A percentile compares a stretch with the other conserved stretches of the same genome.
These are phyloP conservation scores for Bombus pyrosoma DNA, from an alignment of 1,140 invertebrate species.

Conservation along the genomic window DNA sequence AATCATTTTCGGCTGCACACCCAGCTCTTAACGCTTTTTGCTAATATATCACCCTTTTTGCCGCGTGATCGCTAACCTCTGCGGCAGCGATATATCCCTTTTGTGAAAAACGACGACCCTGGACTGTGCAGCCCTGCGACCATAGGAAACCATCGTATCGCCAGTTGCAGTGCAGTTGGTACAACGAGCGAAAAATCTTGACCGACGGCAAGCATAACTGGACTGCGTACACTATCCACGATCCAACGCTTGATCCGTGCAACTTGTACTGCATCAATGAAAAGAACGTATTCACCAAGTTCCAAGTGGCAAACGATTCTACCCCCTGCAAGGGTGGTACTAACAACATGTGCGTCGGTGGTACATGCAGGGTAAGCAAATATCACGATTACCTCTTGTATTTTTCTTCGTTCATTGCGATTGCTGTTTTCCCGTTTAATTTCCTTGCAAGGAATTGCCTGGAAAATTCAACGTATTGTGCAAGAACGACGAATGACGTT, in stretches of 20 bases:
- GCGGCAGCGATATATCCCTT: neutral
- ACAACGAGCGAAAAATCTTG: constrained; percentile 79
- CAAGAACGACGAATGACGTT: no score
- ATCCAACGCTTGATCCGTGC: constrained; percentile 80
- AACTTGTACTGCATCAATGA: constrained; percentile 84
- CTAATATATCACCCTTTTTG: neutral
- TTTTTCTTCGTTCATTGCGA: neutral
- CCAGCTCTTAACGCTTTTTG: neutral
- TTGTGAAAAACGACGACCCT: neutral
- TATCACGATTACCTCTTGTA: neutral
- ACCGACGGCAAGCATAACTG: constrained; percentile 80
- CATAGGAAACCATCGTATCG: constrained; percentile 82
- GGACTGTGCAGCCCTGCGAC: constrained; percentile 82
- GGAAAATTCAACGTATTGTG: neutral
- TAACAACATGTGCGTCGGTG: constrained; percentile 84
- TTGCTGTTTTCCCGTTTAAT: neutral
- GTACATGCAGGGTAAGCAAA: constrained; percentile 82
- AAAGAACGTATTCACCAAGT: constrained; percentile 76
- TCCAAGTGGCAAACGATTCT: constrained; percentile 82
- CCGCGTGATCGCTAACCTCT: no score
- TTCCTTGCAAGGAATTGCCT: neutral
- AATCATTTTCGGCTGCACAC: neutral
- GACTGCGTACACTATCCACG: constrained; percentile 81
- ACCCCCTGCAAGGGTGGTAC: constrained; percentile 85
- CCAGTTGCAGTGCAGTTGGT: constrained; percentile 84